Percentiles rank a stretch among this genome's conserved stretches.
These are phyloP conservation scores for Agrilus biguttatus DNA, from an alignment of 2,888 invertebrate genomes.

Conservation along the genomic window DNA sequence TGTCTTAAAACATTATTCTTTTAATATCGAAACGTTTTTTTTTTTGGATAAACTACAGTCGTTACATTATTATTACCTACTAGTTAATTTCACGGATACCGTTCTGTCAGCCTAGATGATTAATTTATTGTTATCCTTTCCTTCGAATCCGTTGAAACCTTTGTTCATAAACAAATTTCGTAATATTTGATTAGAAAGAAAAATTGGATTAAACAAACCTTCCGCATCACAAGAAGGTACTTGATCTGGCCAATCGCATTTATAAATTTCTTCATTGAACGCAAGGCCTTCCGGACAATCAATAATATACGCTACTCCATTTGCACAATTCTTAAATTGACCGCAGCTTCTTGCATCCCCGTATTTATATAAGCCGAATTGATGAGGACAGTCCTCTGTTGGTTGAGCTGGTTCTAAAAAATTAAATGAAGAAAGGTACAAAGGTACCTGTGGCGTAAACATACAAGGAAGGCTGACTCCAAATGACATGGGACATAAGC, in stretches of 20 bases:
- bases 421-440: not conserved
- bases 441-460: too few relatives aligned
- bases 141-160: too few relatives aligned
- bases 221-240: constrained; percentile 69
- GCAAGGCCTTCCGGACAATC: constrained; percentile 68
- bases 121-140: too few relatives aligned
- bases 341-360: constrained; percentile 57
- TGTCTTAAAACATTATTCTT: too few relatives aligned
- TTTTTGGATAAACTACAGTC: too few relatives aligned
- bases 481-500: too few relatives aligned
- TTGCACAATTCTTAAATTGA: constrained; percentile 67
- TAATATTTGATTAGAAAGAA: not conserved
- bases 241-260: constrained; percentile 81
- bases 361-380: constrained; percentile 65
- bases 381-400: constrained; percentile 68
- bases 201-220: constrained; percentile 31
- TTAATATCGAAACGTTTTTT: too few relatives aligned
- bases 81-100: too few relatives aligned
- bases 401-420: constrained; percentile 51
- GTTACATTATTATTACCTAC: too few relatives aligned
- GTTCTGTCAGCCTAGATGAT: too few relatives aligned
- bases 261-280: constrained; percentile 53
- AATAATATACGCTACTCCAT: constrained; percentile 55
- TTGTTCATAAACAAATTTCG: too few relatives aligned
- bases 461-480: too few relatives aligned